Evolutionary conservation across 1,140 invertebrate species (phyloP), one percentile per base, ranked within the genome.

Genomic region (Eupristina koningsbergeri): DNA sequence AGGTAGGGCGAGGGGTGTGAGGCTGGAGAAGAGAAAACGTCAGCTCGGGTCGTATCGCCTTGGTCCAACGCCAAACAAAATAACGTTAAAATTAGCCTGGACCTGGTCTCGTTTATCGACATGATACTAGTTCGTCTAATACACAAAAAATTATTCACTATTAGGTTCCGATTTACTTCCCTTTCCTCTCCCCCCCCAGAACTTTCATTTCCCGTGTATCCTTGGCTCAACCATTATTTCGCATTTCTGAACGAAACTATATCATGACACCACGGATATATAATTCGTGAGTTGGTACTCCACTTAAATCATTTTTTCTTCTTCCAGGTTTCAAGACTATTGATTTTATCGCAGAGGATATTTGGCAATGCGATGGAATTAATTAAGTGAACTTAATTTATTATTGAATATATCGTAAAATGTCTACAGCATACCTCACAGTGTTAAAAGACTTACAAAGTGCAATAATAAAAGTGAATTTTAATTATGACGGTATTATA

Each of bases 11-110:
- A 36, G 26, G 17, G 83, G 69, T 84, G 86, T 84, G n/a, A 34
- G 34, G 15, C 53, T 58, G 67, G 47, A 31, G 31, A 58, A 76
- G 76, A 78, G 74, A 69, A 75, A 67, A 71, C 76, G 73, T 80
- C 83, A 81, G 80, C 81, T 86, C n/a, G 15, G 31, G 79, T 67
- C 80, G 78, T 83, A 78, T 84, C 53, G 76, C 47, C 64, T 89
- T 89, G 89, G 88, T 89, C 82, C 50, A n/a, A 45, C 73, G 89
- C 88, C 89, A 89, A 89, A 76, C 84, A 85, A 86, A 89, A 86
- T 85, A 85, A 86, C 75, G 85, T 89, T 89, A 88, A 89, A 90
- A 90, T 90, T 89, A 90, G 86, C 85, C 79, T 79, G 85, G 74
- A 78, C 74, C 77, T 84, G 86, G 80, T 87, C 84, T 86, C 86